A percentile compares a stretch with the other conserved stretches of the same genome.
Evolutionary conservation across 2,113 vertebrate species (phyloP).

Genomic region (Gallinago media): DNA sequence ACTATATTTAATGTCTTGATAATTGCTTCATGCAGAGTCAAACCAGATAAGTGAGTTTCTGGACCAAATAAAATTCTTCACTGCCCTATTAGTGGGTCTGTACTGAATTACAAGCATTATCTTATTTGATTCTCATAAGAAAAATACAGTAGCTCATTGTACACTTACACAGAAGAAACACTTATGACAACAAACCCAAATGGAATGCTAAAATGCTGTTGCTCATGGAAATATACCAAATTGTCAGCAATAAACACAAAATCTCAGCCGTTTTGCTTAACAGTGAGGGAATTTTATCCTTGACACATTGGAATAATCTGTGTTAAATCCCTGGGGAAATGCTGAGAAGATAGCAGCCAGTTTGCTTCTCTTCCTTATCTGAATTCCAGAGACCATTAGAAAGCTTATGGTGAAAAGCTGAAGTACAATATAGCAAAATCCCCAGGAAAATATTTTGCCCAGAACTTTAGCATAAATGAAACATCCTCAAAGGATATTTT

Average conservation of each 20-base stretch:
- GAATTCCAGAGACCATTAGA: not conserved
- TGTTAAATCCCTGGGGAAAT: not conserved
- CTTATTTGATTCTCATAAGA: not conserved
- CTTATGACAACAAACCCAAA: not conserved
- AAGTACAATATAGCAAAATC: not conserved
- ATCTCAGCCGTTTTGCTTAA: not conserved
- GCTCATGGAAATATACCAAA: not conserved
- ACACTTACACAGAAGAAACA: not conserved
- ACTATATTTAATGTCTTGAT: not conserved
- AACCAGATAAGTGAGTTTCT: not conserved
- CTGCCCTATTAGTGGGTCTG: not conserved
- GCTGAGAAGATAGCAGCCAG: not conserved
- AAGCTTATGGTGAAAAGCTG: not conserved
- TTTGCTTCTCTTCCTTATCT: conserved; percentile 25
- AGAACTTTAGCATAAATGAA: not conserved
- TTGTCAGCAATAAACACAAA: conserved; percentile 16
- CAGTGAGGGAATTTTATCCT: not conserved
- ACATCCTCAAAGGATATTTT: not conserved
- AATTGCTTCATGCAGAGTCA: not conserved
- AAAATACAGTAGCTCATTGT: not conserved
- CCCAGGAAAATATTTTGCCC: not conserved
- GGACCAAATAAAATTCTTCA: not conserved
- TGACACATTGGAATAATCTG: not conserved
- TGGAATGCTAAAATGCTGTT: not conserved
- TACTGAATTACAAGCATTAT: not conserved